phyloP scores from a whole-genome alignment of 2,797 vertebrate species.

The Parotocinclus haroldoi region DNA sequence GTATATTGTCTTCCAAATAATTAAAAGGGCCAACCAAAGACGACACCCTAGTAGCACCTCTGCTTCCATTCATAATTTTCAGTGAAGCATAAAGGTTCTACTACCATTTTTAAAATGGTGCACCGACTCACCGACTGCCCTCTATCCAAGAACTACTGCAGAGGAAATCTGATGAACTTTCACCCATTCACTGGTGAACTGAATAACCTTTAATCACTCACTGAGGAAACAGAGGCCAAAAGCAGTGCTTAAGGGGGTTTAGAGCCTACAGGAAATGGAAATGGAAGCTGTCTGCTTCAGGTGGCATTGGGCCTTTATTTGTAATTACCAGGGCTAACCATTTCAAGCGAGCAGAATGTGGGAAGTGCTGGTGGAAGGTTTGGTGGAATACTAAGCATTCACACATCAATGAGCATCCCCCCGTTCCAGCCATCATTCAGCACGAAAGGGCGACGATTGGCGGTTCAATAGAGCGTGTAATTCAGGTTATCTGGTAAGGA shows the following conservation, averaged over 20 bases:
- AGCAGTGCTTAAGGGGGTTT: slow-evolving; percentile 32
- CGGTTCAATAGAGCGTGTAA: slow-evolving; percentile 58
- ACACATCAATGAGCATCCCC: slow-evolving; percentile 53
- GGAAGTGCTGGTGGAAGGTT: slow-evolving; percentile 1
- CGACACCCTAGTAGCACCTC: too few relatives aligned
- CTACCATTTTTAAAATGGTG: background rate
- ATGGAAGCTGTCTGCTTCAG: slow-evolving; percentile 51
- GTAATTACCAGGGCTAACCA: slow-evolving; percentile 56
- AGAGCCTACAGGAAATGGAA: slow-evolving; percentile 42
- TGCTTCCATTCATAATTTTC: background rate
- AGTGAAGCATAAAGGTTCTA: background rate
- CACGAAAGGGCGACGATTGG: slow-evolving; percentile 46
- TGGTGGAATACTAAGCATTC: slow-evolving; percentile 42
- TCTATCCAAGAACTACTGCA: slow-evolving; percentile 49
- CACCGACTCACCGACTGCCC: background rate
- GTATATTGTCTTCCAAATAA: too few relatives aligned
- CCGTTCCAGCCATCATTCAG: slow-evolving; percentile 46
- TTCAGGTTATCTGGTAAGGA: slow-evolving; percentile 53
- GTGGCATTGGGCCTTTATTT: slow-evolving; percentile 54
- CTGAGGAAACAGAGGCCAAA: slow-evolving; percentile 45
- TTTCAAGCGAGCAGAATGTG: slow-evolving; percentile 1
- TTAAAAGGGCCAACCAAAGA: too few relatives aligned
- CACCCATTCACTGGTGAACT: slow-evolving; percentile 58
- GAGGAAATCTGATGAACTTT: slow-evolving; percentile 67
- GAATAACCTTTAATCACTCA: slow-evolving; percentile 59